Evolutionary conservation across 2,888 invertebrate genomes (phyloP), one percentile per base, ranked within the genome.

Genomic region (Ecdyonurus torrentis): DNA sequence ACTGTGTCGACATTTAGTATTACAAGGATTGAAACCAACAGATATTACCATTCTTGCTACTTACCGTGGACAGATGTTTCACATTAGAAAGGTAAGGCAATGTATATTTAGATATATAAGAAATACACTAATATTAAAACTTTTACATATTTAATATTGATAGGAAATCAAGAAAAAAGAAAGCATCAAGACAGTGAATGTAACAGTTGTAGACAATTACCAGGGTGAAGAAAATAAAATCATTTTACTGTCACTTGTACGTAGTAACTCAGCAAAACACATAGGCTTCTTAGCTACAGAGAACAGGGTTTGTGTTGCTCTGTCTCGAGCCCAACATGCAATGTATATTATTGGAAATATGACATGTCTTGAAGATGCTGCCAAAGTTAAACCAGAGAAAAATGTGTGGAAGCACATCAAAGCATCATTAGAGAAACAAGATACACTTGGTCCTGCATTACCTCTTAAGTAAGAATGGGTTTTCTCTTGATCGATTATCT

Each of bases 341-440:
- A 67, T 75, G 58, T 75, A 69, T 66, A 68, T 72, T 25, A 65
- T 74, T 5, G 74, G 74, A 53, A 73, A 75, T 65, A 71, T 75
- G 65, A 67, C 68, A 15, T 69, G 69, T 52, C 66, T 75, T 23
- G 65, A 64, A 2, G 64, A 64, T 2, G 65, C 66, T 18, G 67
- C 68, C 61, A 55, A 67, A 25, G 66, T 70, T 7, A 73, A 72
- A 72, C 37, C 59, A 3, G 64, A 66, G 19, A 69, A 71, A 15
- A 62, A 66, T 7, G 23, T 61, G 2, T 61, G 87, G 87, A 70
- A 71, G 3, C 71, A 79, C 66, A 78, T 83, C 23, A 76, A 77
- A 15, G 66, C 67, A 0, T 77, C 77, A 1, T 72, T 87, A 10
- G 65, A 71, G 5, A 69, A 74, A 3, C 77, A 78, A 65, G 71